Conservation (phyloP, 2,888 invertebrate species). For the Epistrophe grossulariae region DNA sequence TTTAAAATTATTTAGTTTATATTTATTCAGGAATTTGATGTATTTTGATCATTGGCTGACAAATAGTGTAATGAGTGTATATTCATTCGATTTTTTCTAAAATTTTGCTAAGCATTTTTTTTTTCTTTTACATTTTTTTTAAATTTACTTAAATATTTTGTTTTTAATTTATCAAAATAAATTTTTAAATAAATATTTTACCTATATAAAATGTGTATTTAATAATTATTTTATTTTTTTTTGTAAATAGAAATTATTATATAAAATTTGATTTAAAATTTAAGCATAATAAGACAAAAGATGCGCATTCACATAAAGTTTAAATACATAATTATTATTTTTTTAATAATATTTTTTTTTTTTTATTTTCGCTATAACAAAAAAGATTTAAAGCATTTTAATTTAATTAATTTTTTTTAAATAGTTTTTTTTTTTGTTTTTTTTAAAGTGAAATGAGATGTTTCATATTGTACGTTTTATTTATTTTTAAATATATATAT, state of each 20-base stretch:
- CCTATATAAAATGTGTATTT: constrained; percentile 48
- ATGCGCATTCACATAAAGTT: not conserved
- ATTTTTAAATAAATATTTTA: constrained; percentile 71
- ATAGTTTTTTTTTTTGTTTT: constrained; percentile 5
- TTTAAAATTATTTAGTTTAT: constrained; percentile 29
- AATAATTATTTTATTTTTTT: not conserved
- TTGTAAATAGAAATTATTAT: constrained; percentile 59
- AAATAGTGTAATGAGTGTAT: constrained; percentile 57
- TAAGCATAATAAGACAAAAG: constrained; percentile 59
- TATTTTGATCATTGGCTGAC: constrained; percentile 71
- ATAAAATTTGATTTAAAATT: constrained; percentile 78
- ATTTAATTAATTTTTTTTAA: constrained; percentile 20
- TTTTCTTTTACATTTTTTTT: constrained; percentile 7
- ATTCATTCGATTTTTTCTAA: constrained; percentile 65
- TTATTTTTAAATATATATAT: constrained; percentile 9
- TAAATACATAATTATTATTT: constrained; percentile 35
- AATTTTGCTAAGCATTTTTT: constrained; percentile 71
- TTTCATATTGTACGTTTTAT: constrained; percentile 63
- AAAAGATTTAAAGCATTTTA: constrained; percentile 66
- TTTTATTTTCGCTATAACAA: constrained; percentile 62
- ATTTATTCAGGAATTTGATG: constrained; percentile 66
- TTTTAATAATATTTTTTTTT: not conserved
- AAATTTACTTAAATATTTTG: constrained; percentile 6
- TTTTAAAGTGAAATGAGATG: constrained; percentile 61
- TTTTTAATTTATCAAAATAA: constrained; percentile 47